Conservation (phyloP, 2,113 vertebrate species). For the Cyprinodon variegatus region DNA sequence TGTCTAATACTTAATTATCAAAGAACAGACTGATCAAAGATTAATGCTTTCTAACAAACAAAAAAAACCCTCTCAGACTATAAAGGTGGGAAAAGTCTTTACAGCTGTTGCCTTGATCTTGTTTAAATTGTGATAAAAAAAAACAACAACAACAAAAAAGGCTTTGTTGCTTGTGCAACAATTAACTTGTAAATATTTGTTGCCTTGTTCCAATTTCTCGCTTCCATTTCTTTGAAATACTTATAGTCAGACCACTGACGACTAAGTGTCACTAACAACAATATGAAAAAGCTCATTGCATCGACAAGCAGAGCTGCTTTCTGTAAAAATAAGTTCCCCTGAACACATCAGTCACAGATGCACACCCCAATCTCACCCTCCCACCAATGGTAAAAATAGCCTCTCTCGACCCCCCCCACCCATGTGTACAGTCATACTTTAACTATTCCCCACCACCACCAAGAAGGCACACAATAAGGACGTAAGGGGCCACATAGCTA, state of each 20-base stretch:
- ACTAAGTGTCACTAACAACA: not conserved
- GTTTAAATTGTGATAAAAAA: not conserved
- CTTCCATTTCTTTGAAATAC: not conserved
- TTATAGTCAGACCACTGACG: not conserved
- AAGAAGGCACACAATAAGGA: slow-evolving; percentile 54
- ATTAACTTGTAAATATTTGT: not conserved
- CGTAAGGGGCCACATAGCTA: slow-evolving; percentile 58
- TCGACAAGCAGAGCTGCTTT: slow-evolving; percentile 37
- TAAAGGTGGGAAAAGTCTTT: not conserved
- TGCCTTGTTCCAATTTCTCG: not conserved
- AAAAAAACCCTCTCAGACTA: not conserved
- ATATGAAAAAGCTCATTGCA: not conserved
- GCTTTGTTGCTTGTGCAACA: not conserved
- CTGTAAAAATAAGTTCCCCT: slow-evolving; percentile 30
- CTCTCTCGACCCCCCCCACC: slow-evolving; percentile 54
- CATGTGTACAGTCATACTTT: slow-evolving; percentile 61
- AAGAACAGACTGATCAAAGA: not conserved
- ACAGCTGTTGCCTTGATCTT: not conserved
- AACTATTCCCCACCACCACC: slow-evolving; percentile 31
- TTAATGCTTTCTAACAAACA: not conserved
- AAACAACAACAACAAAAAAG: not conserved
- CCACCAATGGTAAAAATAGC: slow-evolving; percentile 78
- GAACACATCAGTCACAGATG: slow-evolving; percentile 45
- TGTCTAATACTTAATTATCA: not conserved
- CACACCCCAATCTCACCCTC: slow-evolving; percentile 65